Evolutionary conservation across 2,888 invertebrate genomes (phyloP).

Genomic region (Pristionchus maxplancki): DNA sequence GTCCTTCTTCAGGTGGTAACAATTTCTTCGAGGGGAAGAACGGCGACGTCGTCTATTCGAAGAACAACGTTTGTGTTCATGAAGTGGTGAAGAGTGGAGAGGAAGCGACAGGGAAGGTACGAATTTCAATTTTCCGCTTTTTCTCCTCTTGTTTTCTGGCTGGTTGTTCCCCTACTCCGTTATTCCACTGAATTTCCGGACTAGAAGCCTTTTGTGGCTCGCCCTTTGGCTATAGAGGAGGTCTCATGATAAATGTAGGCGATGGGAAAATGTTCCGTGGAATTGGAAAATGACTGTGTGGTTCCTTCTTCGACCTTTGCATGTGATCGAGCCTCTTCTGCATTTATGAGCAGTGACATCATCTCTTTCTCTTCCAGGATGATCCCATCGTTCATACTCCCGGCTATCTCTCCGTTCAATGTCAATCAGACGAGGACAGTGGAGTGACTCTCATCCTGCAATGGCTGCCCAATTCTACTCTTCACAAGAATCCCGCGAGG

Average conservation of each 20-base stretch:
- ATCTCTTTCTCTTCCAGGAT: slow-evolving; percentile 78
- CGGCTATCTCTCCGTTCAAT: slow-evolving; percentile 90
- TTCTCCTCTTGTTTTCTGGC: not conserved
- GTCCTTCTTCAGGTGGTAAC: slow-evolving; percentile 64
- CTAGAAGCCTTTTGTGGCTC: not conserved
- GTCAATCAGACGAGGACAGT: slow-evolving; percentile 79
- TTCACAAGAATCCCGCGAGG: slow-evolving; percentile 89
- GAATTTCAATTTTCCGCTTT: not conserved
- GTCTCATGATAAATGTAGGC: slow-evolving; percentile 42
- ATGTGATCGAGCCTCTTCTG: not conserved
- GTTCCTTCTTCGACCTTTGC: not conserved
- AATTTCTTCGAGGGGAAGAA: slow-evolving; percentile 78
- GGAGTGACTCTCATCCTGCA: slow-evolving; percentile 89
- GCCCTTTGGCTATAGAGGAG: not conserved
- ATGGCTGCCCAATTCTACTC: slow-evolving; percentile 94
- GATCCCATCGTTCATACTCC: slow-evolving; percentile 86
- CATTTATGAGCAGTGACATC: not conserved
- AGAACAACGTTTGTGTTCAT: slow-evolving; percentile 98
- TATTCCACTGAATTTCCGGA: not conserved
- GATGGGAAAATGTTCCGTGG: slow-evolving; percentile 9
- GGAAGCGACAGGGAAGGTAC: not conserved
- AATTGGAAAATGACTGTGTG: not conserved
- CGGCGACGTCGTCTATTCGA: slow-evolving; percentile 82
- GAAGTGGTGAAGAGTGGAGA: slow-evolving; percentile 80
- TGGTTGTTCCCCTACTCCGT: not conserved